A percentile compares a stretch with the other conserved stretches of the same genome.
These are phyloP conservation scores for Setophaga coronata DNA, from an alignment of 2,113 vertebrate species.

Conservation along the genomic window DNA sequence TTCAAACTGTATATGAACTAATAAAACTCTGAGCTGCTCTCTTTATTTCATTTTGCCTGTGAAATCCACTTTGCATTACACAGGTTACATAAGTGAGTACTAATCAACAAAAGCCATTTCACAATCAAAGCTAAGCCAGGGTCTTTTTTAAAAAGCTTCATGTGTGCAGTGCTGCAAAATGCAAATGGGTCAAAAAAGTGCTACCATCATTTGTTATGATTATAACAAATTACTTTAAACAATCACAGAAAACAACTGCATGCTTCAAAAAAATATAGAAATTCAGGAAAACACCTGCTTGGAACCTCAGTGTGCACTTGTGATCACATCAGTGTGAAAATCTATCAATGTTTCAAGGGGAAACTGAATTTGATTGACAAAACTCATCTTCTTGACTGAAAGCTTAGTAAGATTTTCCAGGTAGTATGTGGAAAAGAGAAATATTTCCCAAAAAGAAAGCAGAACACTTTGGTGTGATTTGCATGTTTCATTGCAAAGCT, in stretches of 20 bases:
- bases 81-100: neutral
- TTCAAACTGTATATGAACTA: neutral
- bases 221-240: neutral
- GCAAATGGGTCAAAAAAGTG: neutral
- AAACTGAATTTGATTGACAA: neutral
- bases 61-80: neutral
- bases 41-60: neutral
- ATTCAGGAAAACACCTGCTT: neutral
- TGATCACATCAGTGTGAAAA: neutral
- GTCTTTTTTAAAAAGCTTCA: neutral
- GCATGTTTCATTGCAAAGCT: neutral
- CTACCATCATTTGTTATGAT: neutral
- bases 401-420: neutral
- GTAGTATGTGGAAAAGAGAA: neutral
- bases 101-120: neutral
- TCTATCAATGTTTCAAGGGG: neutral
- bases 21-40: neutral
- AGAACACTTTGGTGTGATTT: neutral
- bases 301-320: neutral
- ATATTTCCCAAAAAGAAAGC: neutral
- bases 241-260: neutral
- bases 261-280: neutral
- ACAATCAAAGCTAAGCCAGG: neutral
- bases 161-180: neutral
- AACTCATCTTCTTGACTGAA: neutral